Evolutionary conservation across 2,888 invertebrate species (phyloP), one percentile per base, ranked within the genome.

Genomic region (Oligia strigilis): DNA sequence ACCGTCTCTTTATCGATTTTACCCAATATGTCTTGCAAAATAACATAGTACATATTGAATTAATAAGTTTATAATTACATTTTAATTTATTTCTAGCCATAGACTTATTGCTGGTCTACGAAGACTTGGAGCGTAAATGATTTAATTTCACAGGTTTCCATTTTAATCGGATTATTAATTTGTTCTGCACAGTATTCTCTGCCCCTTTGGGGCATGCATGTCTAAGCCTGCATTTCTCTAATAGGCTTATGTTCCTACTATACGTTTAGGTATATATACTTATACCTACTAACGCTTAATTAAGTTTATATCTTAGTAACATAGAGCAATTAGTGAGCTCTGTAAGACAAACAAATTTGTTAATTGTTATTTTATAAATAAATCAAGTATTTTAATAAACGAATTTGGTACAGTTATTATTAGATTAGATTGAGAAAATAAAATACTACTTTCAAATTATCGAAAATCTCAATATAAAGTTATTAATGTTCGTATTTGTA

Each of bases 61-160:
- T 58, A 52, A 62, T 62, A 71, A 71, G 17, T 73, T 66, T 43
- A 5, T 67, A 46, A 80, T 75, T 52, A 36, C 13, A 64, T 66
- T 62, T 55, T 52, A 72, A 58, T 72, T 62, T 65, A 29, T 76
- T 46, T n/a, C 67, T 49, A 78, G 55, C 17, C 36, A 49, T n/a
- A 52, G 43, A 76, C 36, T 43, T 43, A 70, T 17, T 60, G 19
- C 36, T 60, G 36, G 19, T n/a, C 60, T 36, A 60, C 29, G 49
- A 60, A 73, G 17, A 40, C 46, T 66, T 58, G 17, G 58, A 75
- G 40, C 36, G n/a, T 71, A 60, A 55, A 43, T 62, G 17, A 43
- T 82, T 78, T 43, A 64, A 58, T 74, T 76, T 67, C n/a, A 74
- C 23, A 67, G 64, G 75, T 74, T 80, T 83, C 60, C 55, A 58